Conservation (phyloP, 2,888 invertebrate genomes). For the Scaptomyza polygonia region DNA sequence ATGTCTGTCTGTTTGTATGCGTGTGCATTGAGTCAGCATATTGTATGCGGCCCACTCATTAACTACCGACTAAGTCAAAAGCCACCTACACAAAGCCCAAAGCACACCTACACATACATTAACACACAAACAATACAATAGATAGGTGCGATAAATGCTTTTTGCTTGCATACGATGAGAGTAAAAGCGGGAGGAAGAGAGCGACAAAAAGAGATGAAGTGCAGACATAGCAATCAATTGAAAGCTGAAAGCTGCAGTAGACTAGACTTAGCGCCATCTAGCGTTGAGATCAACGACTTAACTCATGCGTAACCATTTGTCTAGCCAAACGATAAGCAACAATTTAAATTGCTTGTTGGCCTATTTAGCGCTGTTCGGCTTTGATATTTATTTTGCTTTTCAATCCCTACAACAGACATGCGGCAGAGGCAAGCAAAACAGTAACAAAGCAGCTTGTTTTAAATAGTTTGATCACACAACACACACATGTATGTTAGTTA, state of each 20-base stretch:
- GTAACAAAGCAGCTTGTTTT: conserved; percentile 30
- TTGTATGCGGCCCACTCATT: conserved; percentile 62
- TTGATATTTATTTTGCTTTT: conserved; percentile 5
- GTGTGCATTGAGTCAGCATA: conserved; percentile 65
- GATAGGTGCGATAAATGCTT: conserved; percentile 53
- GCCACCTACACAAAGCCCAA: conserved; percentile 41
- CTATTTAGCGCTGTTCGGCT: conserved; percentile 30
- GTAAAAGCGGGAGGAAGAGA: not conserved
- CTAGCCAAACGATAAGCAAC: conserved; percentile 60
- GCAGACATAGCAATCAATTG: conserved; percentile 35
- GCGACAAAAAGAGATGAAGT: not conserved
- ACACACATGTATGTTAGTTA: not conserved
- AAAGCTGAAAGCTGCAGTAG: conserved; percentile 46
- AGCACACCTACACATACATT: conserved; percentile 9
- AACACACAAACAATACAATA: conserved; percentile 1
- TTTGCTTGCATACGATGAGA: not conserved
- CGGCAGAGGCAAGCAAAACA: conserved; percentile 16
- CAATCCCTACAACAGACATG: conserved; percentile 13
- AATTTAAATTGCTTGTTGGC: conserved; percentile 25
- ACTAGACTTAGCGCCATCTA: conserved; percentile 53
- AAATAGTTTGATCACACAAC: conserved; percentile 26
- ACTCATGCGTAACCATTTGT: conserved; percentile 51
- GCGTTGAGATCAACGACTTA: conserved; percentile 22
- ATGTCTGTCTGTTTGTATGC: conserved; percentile 17
- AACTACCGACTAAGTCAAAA: conserved; percentile 45